Percentiles rank a stretch among this genome's conserved stretches.
Conservation (phyloP, 2,113 vertebrate genomes). For the Notothenia coriiceps region DNA sequence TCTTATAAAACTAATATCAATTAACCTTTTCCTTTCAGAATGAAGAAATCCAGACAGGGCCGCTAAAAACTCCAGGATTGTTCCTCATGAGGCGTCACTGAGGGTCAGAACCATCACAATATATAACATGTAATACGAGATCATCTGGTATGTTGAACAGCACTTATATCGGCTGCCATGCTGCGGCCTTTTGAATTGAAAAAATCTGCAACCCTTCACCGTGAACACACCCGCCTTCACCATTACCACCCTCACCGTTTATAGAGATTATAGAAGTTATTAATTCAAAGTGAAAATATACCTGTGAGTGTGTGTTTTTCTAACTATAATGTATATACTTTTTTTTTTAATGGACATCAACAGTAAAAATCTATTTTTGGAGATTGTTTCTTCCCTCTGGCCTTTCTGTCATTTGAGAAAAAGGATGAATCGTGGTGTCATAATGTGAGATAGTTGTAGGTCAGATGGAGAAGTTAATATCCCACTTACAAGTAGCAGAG, state of each 20-base stretch:
- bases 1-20: conserved; percentile 6
- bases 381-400: conserved; percentile 59
- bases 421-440: not conserved
- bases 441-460: not conserved
- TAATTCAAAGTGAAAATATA: conserved; percentile 79
- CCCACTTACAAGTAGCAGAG: conserved; percentile 14
- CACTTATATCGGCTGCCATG: conserved; percentile 79
- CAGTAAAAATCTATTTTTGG: conserved; percentile 74
- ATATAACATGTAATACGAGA: conserved; percentile 57
- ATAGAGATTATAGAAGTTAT: conserved; percentile 59
- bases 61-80: conserved; percentile 59
- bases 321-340: conserved; percentile 72
- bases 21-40: conserved; percentile 60
- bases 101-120: conserved; percentile 43
- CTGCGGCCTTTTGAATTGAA: conserved; percentile 56
- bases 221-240: conserved; percentile 41
- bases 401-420: conserved; percentile 64
- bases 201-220: conserved; percentile 48
- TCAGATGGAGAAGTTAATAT: conserved; percentile 16
- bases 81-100: conserved; percentile 34
- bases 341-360: conserved; percentile 68
- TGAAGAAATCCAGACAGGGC: conserved; percentile 77
- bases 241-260: conserved; percentile 43
- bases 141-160: conserved; percentile 79
- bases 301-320: conserved; percentile 72